Percentiles rank a stretch among this genome's conserved stretches.
Conservation (phyloP, 2,113 vertebrate genomes). For the Fulica atra region DNA sequence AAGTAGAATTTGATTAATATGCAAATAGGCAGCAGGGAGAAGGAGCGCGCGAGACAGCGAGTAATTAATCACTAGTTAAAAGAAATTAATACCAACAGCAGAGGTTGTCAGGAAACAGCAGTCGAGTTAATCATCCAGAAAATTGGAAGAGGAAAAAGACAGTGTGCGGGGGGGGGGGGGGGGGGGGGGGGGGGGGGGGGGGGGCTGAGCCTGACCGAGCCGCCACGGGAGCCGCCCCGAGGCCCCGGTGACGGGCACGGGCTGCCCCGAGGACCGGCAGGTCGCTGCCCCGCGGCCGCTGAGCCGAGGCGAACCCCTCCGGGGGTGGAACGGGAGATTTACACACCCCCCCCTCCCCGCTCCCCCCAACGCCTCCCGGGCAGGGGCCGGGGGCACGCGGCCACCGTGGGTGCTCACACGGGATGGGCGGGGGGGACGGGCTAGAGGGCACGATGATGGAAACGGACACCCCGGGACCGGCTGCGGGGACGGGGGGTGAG, state of each 20-base stretch:
- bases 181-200: background rate
- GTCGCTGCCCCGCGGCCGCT: too few species aligned
- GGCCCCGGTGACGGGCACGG: background rate
- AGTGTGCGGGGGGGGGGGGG: background rate
- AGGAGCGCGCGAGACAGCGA: background rate
- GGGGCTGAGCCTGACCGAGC: background rate
- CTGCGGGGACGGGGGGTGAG: background rate
- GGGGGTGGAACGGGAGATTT: too few species aligned
- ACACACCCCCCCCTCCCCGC: too few species aligned
- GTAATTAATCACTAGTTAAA: slow-evolving; percentile 53
- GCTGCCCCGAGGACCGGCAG: too few species aligned
- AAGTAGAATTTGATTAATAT: slow-evolving; percentile 35
- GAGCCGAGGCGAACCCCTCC: background rate
- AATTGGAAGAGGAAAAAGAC: slow-evolving; percentile 27
- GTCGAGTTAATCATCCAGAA: slow-evolving; percentile 46
- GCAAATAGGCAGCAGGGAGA: background rate
- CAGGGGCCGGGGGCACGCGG: background rate
- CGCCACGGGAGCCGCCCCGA: background rate
- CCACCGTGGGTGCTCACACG: background rate
- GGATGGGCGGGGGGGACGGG: background rate
- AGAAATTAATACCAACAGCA: slow-evolving; percentile 47
- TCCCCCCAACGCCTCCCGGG: too few species aligned
- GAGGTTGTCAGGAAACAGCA: slow-evolving; percentile 25
- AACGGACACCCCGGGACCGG: background rate
- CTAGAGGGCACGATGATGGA: background rate